Conservation (phyloP, 2,797 vertebrate genomes). For the Corythornis leucogaster region DNA sequence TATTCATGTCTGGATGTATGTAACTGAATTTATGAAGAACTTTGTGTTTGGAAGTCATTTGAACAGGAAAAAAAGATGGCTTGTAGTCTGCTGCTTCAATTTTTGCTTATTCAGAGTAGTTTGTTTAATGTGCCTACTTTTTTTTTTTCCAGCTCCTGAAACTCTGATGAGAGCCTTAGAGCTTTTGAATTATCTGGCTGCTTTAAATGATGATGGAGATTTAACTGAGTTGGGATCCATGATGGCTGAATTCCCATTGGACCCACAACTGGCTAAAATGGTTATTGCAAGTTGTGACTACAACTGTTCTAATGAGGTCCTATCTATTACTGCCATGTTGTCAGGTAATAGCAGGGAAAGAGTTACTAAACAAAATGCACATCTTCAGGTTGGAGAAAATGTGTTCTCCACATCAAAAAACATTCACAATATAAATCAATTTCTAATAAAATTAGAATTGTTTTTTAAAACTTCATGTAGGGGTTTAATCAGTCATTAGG, state of each 20-base stretch:
- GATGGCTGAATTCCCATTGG: conserved; percentile 99
- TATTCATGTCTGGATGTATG: neutral
- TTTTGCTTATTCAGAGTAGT: conserved; percentile 32
- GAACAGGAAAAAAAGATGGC: conserved; percentile 70
- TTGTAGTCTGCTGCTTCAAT: neutral
- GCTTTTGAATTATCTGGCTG: conserved; percentile 96
- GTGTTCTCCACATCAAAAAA: conserved; percentile 13
- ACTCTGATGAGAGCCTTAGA: conserved; percentile 98
- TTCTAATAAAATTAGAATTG: neutral
- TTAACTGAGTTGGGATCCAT: conserved; percentile 98
- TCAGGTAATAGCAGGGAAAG: conserved; percentile 95
- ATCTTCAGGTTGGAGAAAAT: conserved; percentile 68
- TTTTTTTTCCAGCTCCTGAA: conserved; percentile 88
- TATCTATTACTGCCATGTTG: conserved; percentile 99
- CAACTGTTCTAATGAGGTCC: conserved; percentile 99
- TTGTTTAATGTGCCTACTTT: neutral
- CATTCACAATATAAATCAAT: neutral
- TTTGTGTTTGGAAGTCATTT: conserved; percentile 75
- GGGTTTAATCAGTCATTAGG: neutral
- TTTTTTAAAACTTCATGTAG: neutral
- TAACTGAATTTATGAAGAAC: conserved; percentile 67
- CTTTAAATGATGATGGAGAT: conserved; percentile 97
- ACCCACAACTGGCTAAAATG: conserved; percentile 99
- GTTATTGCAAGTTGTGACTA: conserved; percentile 99
- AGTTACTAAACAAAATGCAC: conserved; percentile 59